A percentile compares a stretch with the other conserved stretches of the same genome.
phyloP scores from a whole-genome alignment of 2,113 vertebrate species.

The Hippocampus abdominalis region DNA sequence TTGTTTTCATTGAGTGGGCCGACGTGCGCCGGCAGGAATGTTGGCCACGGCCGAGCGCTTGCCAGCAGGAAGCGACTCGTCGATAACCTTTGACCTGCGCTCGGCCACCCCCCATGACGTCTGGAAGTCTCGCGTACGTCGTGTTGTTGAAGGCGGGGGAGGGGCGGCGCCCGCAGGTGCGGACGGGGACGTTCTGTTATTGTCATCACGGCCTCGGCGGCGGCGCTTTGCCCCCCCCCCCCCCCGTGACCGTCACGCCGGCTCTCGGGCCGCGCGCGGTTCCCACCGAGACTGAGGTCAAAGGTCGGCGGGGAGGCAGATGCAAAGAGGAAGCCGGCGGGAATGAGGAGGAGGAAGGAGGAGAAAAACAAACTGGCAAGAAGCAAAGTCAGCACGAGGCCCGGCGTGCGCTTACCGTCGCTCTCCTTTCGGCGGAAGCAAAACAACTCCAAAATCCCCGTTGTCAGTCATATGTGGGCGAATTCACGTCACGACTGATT shows the following conservation, averaged over 20 bases:
- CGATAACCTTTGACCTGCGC: slow-evolving; percentile 11
- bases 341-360: neutral
- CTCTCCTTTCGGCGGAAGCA: no score
- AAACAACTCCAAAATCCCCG: no score
- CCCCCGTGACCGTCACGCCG: slow-evolving; percentile 64
- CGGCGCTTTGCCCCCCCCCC: slow-evolving; percentile 63
- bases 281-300: slow-evolving; percentile 72
- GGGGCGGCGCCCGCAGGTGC: neutral
- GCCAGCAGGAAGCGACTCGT: no score
- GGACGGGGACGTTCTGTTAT: slow-evolving; percentile 29
- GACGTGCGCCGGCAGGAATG: no score
- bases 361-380: neutral
- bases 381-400: no score
- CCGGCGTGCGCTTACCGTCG: no score
- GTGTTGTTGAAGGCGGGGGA: neutral
- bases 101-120: slow-evolving; percentile 46
- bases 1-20: no score
- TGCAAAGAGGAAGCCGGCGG: slow-evolving; percentile 21
- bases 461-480: no score
- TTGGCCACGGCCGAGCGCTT: no score
- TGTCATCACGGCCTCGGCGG: slow-evolving; percentile 59
- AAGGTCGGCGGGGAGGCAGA: slow-evolving; percentile 54
- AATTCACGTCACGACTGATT: no score
- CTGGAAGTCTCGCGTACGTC: no score
- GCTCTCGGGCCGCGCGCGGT: slow-evolving; percentile 54